Conservation (phyloP, 1,140 invertebrate genomes). For the Drosophila nigrodunni region DNA sequence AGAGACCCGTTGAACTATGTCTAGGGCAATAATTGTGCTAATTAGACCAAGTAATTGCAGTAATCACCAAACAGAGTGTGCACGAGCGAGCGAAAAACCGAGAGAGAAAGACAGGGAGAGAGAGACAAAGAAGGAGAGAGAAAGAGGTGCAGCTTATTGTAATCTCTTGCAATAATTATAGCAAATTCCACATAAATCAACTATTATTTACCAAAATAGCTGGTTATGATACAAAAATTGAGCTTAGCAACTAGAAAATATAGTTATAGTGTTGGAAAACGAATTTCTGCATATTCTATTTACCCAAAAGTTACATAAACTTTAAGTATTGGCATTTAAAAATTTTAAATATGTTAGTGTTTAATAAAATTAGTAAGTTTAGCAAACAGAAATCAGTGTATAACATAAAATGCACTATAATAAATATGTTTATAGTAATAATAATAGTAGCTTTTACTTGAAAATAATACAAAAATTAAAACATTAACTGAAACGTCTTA, state of each 20-base stretch:
- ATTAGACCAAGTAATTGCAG: conserved; percentile 41
- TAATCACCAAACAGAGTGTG: not conserved
- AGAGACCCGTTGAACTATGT: conserved; percentile 26
- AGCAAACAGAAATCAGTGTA: no score
- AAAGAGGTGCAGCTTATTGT: not conserved
- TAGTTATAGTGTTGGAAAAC: not conserved
- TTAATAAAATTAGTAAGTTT: no score
- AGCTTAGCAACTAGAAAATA: not conserved
- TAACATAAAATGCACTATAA: no score
- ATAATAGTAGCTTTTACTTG: no score
- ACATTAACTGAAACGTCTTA: no score
- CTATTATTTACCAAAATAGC: not conserved
- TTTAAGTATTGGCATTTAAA: no score
- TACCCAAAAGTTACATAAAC: no score
- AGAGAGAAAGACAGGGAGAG: not conserved
- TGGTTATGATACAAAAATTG: not conserved
- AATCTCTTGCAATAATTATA: not conserved
- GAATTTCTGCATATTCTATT: no score
- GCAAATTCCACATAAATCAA: not conserved
- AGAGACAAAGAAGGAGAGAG: not conserved
- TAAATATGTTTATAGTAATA: no score
- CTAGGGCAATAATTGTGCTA: conserved; percentile 46
- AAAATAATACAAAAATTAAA: no score
- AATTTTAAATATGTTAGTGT: no score
- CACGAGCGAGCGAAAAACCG: not conserved